These are phyloP conservation scores for Luidia sarsii DNA, from an alignment of 53 echinoderm and acorn worm genomes.

Conservation along the genomic window DNA sequence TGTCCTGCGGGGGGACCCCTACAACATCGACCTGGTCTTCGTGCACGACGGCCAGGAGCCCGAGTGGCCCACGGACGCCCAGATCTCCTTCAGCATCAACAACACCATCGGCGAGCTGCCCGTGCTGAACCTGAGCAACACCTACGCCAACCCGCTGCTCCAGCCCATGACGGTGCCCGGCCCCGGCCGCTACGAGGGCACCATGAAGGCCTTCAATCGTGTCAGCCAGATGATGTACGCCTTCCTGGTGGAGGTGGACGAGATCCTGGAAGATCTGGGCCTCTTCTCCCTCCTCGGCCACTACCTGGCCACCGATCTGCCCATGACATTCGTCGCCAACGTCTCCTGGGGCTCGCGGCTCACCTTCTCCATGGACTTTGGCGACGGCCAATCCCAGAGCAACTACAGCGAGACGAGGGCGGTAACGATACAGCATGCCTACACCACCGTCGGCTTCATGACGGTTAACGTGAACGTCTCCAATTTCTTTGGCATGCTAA, in stretches of 20 bases:
- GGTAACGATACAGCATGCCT: slow-evolving; percentile 13
- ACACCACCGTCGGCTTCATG: slow-evolving; percentile 4
- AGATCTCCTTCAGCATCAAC: background rate
- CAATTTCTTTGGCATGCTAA: slow-evolving; percentile 18
- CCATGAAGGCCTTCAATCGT: slow-evolving; percentile 32
- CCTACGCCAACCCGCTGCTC: slow-evolving; percentile 12
- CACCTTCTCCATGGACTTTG: slow-evolving; percentile 18
- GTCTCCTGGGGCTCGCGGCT: slow-evolving; percentile 62
- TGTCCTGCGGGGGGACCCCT: background rate
- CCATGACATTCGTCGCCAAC: background rate
- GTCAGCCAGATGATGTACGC: slow-evolving; percentile 12
- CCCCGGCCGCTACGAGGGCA: slow-evolving; percentile 24
- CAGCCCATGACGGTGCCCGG: background rate
- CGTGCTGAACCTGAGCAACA: background rate
- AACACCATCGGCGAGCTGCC: background rate
- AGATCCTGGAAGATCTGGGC: slow-evolving; percentile 31
- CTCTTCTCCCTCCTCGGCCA: background rate
- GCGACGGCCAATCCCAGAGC: slow-evolving; percentile 17
- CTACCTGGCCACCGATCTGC: slow-evolving; percentile 23
- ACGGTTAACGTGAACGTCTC: slow-evolving; percentile 11
- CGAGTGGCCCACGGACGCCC: slow-evolving; percentile 10
- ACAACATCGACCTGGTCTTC: background rate
- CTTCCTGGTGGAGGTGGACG: slow-evolving; percentile 11
- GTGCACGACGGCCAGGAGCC: background rate
- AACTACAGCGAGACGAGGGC: background rate